phyloP scores from a whole-genome alignment of 2,113 vertebrate species.

The Isichthys henryi region DNA sequence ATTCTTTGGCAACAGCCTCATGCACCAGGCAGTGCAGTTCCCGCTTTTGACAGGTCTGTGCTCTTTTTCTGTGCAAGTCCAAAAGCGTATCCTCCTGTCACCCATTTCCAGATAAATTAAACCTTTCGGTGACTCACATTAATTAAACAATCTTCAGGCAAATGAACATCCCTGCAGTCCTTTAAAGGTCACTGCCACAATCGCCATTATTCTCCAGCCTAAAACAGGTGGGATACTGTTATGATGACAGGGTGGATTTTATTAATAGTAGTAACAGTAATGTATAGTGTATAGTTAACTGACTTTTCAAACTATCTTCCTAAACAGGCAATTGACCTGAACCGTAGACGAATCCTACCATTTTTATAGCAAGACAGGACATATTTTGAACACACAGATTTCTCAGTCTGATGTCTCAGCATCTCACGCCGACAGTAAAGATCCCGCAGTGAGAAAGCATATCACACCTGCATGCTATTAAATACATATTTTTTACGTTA shows the following conservation, averaged over 20 bases:
- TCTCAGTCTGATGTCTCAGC: not conserved
- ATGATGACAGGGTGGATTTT: not conserved
- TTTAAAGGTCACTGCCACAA: not conserved
- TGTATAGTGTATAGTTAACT: not conserved
- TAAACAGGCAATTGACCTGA: not conserved
- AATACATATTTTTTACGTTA: not conserved
- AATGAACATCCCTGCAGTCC: not conserved
- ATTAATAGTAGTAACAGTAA: not conserved
- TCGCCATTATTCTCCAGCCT: not conserved
- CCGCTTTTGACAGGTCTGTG: not conserved
- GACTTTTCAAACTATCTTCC: not conserved
- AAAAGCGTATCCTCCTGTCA: not conserved
- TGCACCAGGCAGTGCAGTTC: not conserved
- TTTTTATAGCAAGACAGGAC: not conserved
- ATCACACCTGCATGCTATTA: not conserved
- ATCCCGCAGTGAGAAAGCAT: not conserved
- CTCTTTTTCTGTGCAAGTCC: not conserved
- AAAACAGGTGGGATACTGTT: not conserved
- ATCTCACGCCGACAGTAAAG: not conserved
- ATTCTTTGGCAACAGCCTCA: not conserved
- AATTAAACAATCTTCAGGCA: not conserved
- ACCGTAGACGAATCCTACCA: not conserved
- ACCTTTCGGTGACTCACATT: not conserved
- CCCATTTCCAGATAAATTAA: not conserved
- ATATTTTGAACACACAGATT: not conserved